Base-by-base conservation (phyloP, 2,113 vertebrate genomes). In the Mobula hypostoma region DNA sequence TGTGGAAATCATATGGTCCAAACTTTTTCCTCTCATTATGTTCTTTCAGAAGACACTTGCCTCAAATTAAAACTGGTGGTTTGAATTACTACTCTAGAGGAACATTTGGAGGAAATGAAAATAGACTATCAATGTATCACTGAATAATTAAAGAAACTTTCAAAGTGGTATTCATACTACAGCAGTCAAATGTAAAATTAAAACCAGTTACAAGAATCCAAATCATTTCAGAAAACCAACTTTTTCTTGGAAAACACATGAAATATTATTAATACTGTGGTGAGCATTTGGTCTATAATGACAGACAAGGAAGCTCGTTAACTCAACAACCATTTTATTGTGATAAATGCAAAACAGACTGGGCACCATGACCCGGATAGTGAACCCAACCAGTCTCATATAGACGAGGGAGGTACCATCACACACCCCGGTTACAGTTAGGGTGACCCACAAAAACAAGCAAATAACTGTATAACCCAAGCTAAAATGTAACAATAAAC, bases 191-290 rank as follows among this genome's bases (percentile, higher is more conserved):
- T 48, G 32, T n/a, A 72, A 72, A 92, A 61, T n/a, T 63, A 66
- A 88, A n/a, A 88, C 58, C 61, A 88, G 66, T 70, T 93, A 74
- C 32, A 14, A 74, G 36, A 93, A 92, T 92, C 66, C 17, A 92
- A 72, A 70, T 5, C 68, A 36, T 40, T 70, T 70, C 68, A 17
- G 88, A 70, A 17, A 92, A 70, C 15, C 88, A 36, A 19, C 19
- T 91, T 32, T 63, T 91, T 21, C 15, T 32, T 3, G 85, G 61
- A 68, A 82, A 83, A 66, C 0, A 66, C n/a, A 1, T 29, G 63
- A 32, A 66, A 12, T 90, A 66, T 29, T 87, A 29, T 56, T 29
- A 27, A 58, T 48, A 48, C 48, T 48, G 48, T 48, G 48, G 48
- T 48, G 48, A 48, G 48, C 48, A 48, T 48, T 48, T 48, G 48